These are phyloP conservation scores for Hirundichthys speculiger DNA, from an alignment of 2,113 vertebrate genomes.

Conservation along the genomic window DNA sequence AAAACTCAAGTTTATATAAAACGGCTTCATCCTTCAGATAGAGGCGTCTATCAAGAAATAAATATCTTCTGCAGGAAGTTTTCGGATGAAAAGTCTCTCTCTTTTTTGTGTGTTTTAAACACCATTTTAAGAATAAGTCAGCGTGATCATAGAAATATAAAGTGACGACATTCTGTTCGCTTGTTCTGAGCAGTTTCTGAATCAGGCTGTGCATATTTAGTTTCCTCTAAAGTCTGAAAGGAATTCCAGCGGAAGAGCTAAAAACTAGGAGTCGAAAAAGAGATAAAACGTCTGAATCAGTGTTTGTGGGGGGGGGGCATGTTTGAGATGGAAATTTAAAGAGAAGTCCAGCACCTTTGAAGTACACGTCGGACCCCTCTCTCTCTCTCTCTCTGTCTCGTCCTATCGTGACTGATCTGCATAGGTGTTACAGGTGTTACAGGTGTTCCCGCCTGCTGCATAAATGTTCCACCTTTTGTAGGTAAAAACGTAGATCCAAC, in stretches of 20 bases:
- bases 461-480: constrained; percentile 69
- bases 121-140: constrained; percentile 69
- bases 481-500: constrained; percentile 68
- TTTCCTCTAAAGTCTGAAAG: constrained; percentile 70
- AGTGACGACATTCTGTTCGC: constrained; percentile 66
- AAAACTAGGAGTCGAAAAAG: constrained; percentile 52
- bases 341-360: constrained; percentile 83
- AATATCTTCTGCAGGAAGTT: constrained; percentile 74
- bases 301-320: too few relatives aligned
- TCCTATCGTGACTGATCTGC: constrained; percentile 63
- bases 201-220: constrained; percentile 80
- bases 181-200: constrained; percentile 68
- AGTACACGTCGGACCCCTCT: constrained; percentile 71
- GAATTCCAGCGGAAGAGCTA: constrained; percentile 56
- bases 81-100: constrained; percentile 65
- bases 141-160: constrained; percentile 75
- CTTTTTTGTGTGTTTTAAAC: too few relatives aligned
- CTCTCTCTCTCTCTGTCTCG: constrained; percentile 62
- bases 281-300: constrained; percentile 18
- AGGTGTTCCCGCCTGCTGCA: too few relatives aligned
- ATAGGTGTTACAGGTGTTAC: too few relatives aligned
- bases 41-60: constrained; percentile 76
- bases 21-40: constrained; percentile 63
- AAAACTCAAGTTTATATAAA: constrained; percentile 75
- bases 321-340: constrained; percentile 60